Evolutionary conservation across 1,140 invertebrate species (phyloP), one percentile per base, ranked within the genome.

Genomic region (Pseudomyrmex sp.): DNA sequence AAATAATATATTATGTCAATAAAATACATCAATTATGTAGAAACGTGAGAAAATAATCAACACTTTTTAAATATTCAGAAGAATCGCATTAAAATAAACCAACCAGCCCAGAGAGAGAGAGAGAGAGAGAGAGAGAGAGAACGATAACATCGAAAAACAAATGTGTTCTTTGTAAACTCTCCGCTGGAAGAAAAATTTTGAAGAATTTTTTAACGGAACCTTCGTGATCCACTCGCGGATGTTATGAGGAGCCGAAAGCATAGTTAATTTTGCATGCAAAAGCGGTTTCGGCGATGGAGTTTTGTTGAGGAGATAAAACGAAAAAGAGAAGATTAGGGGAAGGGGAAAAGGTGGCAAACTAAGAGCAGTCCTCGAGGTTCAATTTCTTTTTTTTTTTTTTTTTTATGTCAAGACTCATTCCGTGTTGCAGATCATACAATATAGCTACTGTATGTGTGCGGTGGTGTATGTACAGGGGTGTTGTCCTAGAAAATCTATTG

Each of bases 231-330:
- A 80, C 56, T 80, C 66, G 46, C 54, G 44, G 76, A n/a, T 70
- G 15, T 61, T n/a, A 44, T 59, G 54, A 59, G n/a, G n/a, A 80
- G 52, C 46, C 66, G 54, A 26, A 80, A 80, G 66, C 66, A 50
- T 44, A 80, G n/a, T 80, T 72, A 70, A 70, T 72, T 80, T 80
- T 80, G 65, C 76, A 80, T 80, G 76, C 76, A 80, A 23, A 80
- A 80, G 66, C 76, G 15, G 54, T 72, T 80, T 72, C 44, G 23
- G 35, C 44, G 66, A 44, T 68, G 35, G 50, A 80, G 66, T 72
- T 79, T 72, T 80, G 54, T 80, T 72, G 20, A 80, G 23, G 56
- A 61, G 66, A 59, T 80, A 80, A 83, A 76, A 83, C 35, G 18
- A 77, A 83, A 72, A 63, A 48, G 48, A 65, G 58, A 15, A 83